Evolutionary conservation across 2,113 vertebrate genomes (phyloP), one percentile per base, ranked within the genome.

Genomic region (Craseonycteris thonglongyai): DNA sequence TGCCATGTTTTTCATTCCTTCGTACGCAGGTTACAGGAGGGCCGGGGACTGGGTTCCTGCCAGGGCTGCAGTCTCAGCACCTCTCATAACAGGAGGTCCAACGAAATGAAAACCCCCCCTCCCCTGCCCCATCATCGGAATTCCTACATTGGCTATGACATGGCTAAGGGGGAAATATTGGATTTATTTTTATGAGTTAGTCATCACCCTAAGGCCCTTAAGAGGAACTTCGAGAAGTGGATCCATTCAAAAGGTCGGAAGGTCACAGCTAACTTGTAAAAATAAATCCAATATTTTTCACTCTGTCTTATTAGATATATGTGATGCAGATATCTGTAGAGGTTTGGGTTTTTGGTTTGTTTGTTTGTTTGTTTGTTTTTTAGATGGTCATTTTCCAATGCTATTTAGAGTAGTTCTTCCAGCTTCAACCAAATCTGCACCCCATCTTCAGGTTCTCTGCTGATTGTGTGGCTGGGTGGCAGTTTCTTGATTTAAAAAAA

Each of bases 121-220:
- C 97, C 96, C 95, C 90, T 75, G 94, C 97, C 95, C 97, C 97
- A 96, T 97, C 96, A 98, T 97, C 98, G 97, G 98, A 98, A 98
- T 98, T 96, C 98, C 97, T 97, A 83, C 98, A 97, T 96, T 97
- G 96, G 98, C 98, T 98, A 97, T 97, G 98, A 98, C 98, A 98
- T 98, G 98, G 98, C 98, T 98, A 96, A 98, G 95, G 98, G 98
- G 98, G 93, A 98, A 98, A 98, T 98, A 98, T 98, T 98, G 98
- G 98, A 98, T 98, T 98, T 98, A 98, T 98, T 98, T 98, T 98
- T 98, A 98, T 98, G 98, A 98, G 98, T 97, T 98, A 98, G 97
- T 98, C 97, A 97, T 98, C 98, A 98, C 98, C 98, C 98, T 96
- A 98, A 98, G 98, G 98, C 98, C 98, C 98, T 98, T 96, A 98